These are phyloP conservation scores for Myrmecophaga tridactyla DNA, from an alignment of 2,113 vertebrate species.

Conservation along the genomic window DNA sequence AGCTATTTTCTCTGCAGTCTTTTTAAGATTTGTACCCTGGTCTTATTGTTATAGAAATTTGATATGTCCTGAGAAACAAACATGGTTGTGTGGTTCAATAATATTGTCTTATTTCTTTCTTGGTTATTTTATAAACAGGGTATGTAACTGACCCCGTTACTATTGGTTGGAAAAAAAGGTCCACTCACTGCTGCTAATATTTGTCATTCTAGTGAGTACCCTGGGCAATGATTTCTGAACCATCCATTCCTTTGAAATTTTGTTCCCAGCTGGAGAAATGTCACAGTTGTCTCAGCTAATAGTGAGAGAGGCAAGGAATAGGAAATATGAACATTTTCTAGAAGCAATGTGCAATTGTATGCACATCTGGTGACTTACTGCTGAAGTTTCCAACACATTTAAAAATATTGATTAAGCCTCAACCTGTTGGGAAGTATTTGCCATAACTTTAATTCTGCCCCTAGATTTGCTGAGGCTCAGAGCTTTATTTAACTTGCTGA, in stretches of 20 bases:
- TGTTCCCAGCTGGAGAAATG: constrained; percentile 46
- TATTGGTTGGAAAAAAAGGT: neutral
- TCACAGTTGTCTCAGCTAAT: constrained; percentile 32
- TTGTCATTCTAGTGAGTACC: neutral
- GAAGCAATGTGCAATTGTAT: neutral
- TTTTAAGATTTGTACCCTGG: neutral
- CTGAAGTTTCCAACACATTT: constrained; percentile 51
- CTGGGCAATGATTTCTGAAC: neutral
- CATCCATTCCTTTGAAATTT: constrained; percentile 29
- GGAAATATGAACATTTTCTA: neutral
- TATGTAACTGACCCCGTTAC: neutral
- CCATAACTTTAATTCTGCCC: constrained; percentile 1
- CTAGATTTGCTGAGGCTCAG: constrained; percentile 14
- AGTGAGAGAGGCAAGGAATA: neutral
- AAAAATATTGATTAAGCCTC: constrained; percentile 71
- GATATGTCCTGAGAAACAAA: neutral
- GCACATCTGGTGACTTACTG: neutral
- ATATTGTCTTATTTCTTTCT: neutral
- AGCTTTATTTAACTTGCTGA: constrained; percentile 32
- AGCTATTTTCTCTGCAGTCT: neutral
- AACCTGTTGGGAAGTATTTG: constrained; percentile 56
- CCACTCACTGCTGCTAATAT: neutral
- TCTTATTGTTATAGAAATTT: neutral
- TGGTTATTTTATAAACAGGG: neutral
- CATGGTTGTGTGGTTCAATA: neutral